These are phyloP conservation scores for Periphyllus acericola DNA, from an alignment of 2,888 invertebrate species.

Conservation along the genomic window DNA sequence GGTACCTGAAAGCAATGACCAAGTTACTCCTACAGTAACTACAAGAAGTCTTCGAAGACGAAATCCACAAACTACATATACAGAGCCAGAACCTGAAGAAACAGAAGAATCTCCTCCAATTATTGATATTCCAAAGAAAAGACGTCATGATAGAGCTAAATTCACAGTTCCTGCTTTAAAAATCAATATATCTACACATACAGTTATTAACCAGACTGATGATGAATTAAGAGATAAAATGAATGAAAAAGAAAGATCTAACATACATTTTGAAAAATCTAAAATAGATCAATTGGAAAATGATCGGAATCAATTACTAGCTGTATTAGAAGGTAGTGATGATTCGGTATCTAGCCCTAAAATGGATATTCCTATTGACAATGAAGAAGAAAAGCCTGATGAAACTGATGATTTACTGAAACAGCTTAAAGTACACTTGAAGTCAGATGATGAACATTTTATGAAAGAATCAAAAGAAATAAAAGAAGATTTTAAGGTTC, in stretches of 20 bases:
- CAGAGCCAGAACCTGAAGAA: slow-evolving; percentile 55
- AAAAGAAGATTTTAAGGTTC: neutral
- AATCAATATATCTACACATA: slow-evolving; percentile 52
- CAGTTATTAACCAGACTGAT: slow-evolving; percentile 27
- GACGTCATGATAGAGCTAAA: slow-evolving; percentile 57
- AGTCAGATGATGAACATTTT: slow-evolving; percentile 10
- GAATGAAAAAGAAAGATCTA: slow-evolving; percentile 29
- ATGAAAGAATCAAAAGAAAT: neutral
- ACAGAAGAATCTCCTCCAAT: slow-evolving; percentile 50
- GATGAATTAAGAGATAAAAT: slow-evolving; percentile 18
- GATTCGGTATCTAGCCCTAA: slow-evolving; percentile 47
- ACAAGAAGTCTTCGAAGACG: slow-evolving; percentile 63
- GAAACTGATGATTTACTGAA: slow-evolving; percentile 57
- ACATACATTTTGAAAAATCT: slow-evolving; percentile 37
- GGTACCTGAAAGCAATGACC: slow-evolving; percentile 57
- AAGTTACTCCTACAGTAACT: slow-evolving; percentile 61
- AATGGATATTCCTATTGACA: slow-evolving; percentile 23
- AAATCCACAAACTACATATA: slow-evolving; percentile 55
- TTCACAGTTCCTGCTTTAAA: slow-evolving; percentile 54
- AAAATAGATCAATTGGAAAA: slow-evolving; percentile 55
- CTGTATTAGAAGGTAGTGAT: slow-evolving; percentile 55
- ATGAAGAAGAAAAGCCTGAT: slow-evolving; percentile 45
- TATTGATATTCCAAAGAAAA: slow-evolving; percentile 58
- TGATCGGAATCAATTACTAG: slow-evolving; percentile 51
- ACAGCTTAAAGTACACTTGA: slow-evolving; percentile 51